Conservation (phyloP, 2,797 vertebrate species). For the Rhinella marina region DNA sequence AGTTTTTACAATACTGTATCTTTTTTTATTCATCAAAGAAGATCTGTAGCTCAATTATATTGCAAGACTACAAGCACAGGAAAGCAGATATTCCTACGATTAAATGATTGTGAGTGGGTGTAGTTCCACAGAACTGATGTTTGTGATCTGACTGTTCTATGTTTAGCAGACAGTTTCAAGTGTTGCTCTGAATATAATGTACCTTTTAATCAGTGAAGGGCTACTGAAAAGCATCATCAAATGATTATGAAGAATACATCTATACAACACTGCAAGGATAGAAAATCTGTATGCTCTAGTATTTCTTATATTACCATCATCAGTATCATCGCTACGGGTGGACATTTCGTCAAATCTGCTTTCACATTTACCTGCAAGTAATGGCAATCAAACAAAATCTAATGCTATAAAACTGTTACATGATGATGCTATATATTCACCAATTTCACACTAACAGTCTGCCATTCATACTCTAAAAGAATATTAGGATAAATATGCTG, state of each 20-base stretch:
- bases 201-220: background rate
- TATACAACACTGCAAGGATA: background rate
- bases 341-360: background rate
- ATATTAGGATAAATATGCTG: background rate
- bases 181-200: background rate
- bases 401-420: background rate
- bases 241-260: background rate
- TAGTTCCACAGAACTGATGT: constrained; percentile 30
- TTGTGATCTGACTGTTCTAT: constrained; percentile 38
- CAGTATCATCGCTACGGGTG: background rate
- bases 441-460: background rate
- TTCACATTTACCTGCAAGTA: background rate
- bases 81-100: constrained; percentile 15
- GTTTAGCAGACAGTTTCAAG: constrained; percentile 26
- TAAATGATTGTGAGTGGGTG: constrained; percentile 26
- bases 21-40: background rate
- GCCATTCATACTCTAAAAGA: background rate
- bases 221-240: background rate
- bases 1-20: background rate
- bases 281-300: background rate
- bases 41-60: background rate
- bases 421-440: background rate
- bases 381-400: background rate
- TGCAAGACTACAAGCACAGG: background rate
- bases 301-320: background rate